A percentile compares a stretch with the other conserved stretches of the same genome.
These are phyloP conservation scores for Athalia rosae DNA, from an alignment of 2,888 invertebrate species.

Conservation along the genomic window DNA sequence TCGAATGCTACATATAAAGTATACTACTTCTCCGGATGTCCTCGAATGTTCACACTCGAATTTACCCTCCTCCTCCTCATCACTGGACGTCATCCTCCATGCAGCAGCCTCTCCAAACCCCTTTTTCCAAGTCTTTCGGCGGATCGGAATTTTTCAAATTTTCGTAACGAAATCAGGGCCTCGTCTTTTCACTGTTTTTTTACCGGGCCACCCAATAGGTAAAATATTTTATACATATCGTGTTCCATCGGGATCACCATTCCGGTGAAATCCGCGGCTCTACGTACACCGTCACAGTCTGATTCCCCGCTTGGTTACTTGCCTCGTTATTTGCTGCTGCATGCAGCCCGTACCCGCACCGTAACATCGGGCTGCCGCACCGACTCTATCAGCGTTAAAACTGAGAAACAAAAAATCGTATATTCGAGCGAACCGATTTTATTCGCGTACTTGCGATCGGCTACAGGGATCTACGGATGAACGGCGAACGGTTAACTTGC, in stretches of 20 bases:
- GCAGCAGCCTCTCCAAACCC: too few species aligned
- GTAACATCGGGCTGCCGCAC: too few species aligned
- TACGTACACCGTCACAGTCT: conserved; percentile 56
- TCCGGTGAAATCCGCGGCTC: conserved; percentile 41
- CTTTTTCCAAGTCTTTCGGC: too few species aligned
- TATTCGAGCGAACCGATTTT: background rate
- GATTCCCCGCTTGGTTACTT: conserved; percentile 50
- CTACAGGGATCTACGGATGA: background rate
- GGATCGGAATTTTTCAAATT: too few species aligned
- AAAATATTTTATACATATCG: conserved; percentile 24
- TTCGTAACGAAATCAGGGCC: too few species aligned
- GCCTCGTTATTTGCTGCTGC: too few species aligned
- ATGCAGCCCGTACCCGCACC: too few species aligned
- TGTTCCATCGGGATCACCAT: conserved; percentile 2
- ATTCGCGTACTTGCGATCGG: background rate
- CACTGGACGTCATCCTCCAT: too few species aligned
- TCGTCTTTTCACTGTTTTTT: background rate
- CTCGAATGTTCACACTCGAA: too few species aligned
- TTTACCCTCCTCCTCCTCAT: too few species aligned
- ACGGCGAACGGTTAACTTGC: background rate
- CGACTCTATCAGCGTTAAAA: background rate
- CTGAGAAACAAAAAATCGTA: background rate
- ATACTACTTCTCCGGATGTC: too few species aligned
- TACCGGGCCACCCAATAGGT: background rate
- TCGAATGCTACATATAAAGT: too few species aligned